Conservation (phyloP, 2,113 vertebrate species). For the Eolophus roseicapilla region DNA sequence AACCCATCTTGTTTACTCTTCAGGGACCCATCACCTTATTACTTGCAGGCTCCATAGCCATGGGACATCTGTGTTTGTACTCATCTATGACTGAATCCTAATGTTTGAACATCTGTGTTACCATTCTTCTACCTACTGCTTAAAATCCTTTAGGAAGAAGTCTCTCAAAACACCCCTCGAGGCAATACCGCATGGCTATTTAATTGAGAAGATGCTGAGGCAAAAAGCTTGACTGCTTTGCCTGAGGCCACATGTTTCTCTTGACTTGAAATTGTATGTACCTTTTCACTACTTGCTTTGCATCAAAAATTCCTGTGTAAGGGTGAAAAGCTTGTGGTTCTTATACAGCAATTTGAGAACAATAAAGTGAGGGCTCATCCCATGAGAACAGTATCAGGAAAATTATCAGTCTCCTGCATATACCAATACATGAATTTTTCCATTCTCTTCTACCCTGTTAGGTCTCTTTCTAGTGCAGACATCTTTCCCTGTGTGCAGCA, state of each 20-base stretch:
- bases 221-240: slow-evolving; percentile 5
- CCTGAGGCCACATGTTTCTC: slow-evolving; percentile 9
- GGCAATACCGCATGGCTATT: not conserved
- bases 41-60: not conserved
- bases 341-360: not conserved
- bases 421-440: accelerated
- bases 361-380: not conserved
- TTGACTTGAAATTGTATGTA: not conserved
- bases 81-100: slow-evolving; percentile 33
- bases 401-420: not conserved
- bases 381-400: not conserved
- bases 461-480: not conserved
- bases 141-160: not conserved
- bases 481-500: not conserved
- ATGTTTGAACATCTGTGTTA: slow-evolving; percentile 50
- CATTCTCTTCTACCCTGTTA: not conserved
- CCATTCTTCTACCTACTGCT: not conserved
- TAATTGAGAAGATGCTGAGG: not conserved
- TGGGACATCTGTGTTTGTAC: not conserved
- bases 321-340: not conserved
- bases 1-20: slow-evolving; percentile 11
- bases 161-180: not conserved
- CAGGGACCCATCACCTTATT: not conserved
- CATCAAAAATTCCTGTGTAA: not conserved
- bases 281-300: not conserved